A percentile compares a stretch with the other conserved stretches of the same genome.
Evolutionary conservation across 1,140 invertebrate genomes (phyloP).

Genomic region (Meteorus sp.): DNA sequence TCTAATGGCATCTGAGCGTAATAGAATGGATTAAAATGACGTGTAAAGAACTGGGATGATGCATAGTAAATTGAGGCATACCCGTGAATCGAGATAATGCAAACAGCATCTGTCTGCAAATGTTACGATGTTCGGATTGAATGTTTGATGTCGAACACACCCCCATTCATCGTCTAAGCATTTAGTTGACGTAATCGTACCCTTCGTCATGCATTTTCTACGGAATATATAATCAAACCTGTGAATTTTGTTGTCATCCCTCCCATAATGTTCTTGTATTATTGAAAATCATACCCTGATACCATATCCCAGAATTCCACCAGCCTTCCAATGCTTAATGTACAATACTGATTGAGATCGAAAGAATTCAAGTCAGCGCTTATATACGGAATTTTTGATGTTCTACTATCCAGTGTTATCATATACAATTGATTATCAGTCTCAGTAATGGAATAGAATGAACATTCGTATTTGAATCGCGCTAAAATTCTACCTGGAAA

Average conservation of each 20-base stretch:
- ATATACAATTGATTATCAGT: constrained; percentile 29
- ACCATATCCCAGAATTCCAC: constrained; percentile 45
- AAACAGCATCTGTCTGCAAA: constrained; percentile 48
- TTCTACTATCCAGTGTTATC: constrained; percentile 24
- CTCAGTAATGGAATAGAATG: constrained; percentile 28
- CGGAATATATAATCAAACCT: constrained; percentile 17
- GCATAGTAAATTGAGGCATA: constrained; percentile 26
- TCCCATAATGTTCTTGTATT: not conserved
- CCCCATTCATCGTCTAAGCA: constrained; percentile 44
- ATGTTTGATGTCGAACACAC: constrained; percentile 41
- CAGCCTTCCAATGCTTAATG: constrained; percentile 36
- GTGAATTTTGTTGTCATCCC: constrained; percentile 5
- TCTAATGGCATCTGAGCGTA: constrained; percentile 29
- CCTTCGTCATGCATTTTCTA: constrained; percentile 33
- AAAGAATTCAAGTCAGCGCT: constrained; percentile 39
- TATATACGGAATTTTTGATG: constrained; percentile 29
- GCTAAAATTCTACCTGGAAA: constrained; percentile 39
- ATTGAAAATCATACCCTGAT: constrained; percentile 34
- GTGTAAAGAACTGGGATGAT: not conserved
- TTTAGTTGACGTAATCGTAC: constrained; percentile 27
- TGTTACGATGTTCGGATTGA: constrained; percentile 41
- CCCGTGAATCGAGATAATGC: constrained; percentile 49
- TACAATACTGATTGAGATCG: constrained; percentile 41
- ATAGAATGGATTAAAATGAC: not conserved
- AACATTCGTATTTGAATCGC: constrained; percentile 38